Base-by-base conservation (phyloP, 2,113 vertebrate species). In the Eublepharis macularius region DNA sequence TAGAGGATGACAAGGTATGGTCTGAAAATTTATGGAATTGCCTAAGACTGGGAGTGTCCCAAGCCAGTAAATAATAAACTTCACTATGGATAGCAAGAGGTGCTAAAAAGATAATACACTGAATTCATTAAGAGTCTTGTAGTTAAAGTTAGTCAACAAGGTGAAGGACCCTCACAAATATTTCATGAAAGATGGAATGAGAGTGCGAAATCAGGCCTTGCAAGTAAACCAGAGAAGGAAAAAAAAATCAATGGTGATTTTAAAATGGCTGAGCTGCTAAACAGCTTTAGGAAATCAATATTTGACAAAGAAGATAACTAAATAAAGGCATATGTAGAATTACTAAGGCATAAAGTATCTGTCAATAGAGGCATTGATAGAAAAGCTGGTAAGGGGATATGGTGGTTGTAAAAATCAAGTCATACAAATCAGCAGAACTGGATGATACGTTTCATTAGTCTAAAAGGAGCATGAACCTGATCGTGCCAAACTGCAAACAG, bases 191-290 rank as follows among this genome's bases (percentile, higher is more conserved):
- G 91, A 90, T 86, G 83, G 79, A 86, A 91, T 29, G 11, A 4
- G 86, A 76, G 90, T 86, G 76, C 82, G 14, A 47, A 91, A 92
- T 86, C 24, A 93, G 86, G 80, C n/a, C 7, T 16, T 10, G 1
- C 54, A 90, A 93, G 82, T 92, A 92, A 95, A 95, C 83, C 17
- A 92, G 47, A 43, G 47, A 92, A 80, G 47, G 47, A 83, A 94
- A 81, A 86, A n/a, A 91, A 95, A 95, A 95, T 94, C 90, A 94
- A 90, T 90, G 79, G 90, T 84, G n/a, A 81, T 86, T 90, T 84
- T 93, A 80, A 94, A 95, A 95, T 9, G 29, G 2, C 66, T 93
- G 87, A 95, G 83, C 39, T 94, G 89, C 92, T 93, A 13, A 93
- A 83, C 78, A 93, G 78, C 72, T 95, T 94, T 88, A 90, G 91